Conservation (phyloP, 2,888 invertebrate species). For the Lapara coniferarum region DNA sequence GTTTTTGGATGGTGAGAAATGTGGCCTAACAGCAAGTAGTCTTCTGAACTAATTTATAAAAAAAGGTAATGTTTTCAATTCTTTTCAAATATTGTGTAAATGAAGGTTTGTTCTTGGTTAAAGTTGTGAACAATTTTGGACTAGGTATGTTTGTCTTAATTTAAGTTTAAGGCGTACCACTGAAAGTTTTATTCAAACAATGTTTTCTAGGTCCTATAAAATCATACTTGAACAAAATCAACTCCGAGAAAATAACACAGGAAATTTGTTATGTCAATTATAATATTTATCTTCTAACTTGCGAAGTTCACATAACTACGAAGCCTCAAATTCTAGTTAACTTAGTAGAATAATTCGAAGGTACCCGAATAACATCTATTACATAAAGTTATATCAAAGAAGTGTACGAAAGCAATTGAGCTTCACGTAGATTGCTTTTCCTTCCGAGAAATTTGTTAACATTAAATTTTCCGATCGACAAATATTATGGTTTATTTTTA, state of each 20-base stretch:
- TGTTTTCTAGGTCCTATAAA: no score
- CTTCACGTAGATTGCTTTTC: constrained; percentile 22
- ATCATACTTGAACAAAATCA: not conserved
- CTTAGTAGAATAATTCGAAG: not conserved
- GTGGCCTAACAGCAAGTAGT: no score
- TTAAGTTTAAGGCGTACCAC: no score
- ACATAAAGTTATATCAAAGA: constrained; percentile 27
- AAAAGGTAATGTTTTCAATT: no score
- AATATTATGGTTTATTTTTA: constrained; percentile 8
- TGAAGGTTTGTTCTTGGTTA: no score
- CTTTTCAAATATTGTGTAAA: no score
- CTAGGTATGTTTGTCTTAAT: no score
- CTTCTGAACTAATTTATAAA: no score
- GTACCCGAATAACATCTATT: constrained; percentile 20
- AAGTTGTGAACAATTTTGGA: no score
- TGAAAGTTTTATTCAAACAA: no score
- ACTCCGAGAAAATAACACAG: not conserved
- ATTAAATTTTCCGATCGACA: constrained; percentile 9
- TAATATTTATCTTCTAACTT: not conserved
- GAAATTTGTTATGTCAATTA: not conserved
- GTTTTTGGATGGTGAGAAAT: no score
- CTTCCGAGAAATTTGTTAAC: constrained; percentile 22
- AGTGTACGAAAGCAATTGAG: constrained; percentile 18
- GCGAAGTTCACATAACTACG: not conserved
- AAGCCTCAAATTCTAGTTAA: not conserved